These are phyloP conservation scores for Porphyrio hochstetteri DNA, from an alignment of 2,113 vertebrate species.

Conservation along the genomic window DNA sequence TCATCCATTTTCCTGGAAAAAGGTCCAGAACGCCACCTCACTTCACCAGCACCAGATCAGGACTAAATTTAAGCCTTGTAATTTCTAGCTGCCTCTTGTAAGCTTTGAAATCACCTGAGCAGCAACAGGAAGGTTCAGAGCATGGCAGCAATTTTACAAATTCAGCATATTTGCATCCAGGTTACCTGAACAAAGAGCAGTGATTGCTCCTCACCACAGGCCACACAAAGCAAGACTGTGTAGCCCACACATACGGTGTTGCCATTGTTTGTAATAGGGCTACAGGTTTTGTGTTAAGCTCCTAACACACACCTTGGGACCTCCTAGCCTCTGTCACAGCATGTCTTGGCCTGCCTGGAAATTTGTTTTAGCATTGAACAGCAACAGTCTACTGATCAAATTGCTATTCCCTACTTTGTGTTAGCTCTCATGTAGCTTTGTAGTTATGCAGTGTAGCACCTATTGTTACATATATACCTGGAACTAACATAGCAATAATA, in stretches of 20 bases:
- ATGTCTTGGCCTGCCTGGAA: not conserved
- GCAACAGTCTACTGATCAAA: not conserved
- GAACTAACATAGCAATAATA: not conserved
- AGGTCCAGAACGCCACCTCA: not conserved
- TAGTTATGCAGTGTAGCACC: not conserved
- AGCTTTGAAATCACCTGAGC: not conserved
- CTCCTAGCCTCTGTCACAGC: not conserved
- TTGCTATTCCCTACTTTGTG: not conserved
- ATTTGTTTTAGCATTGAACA: not conserved
- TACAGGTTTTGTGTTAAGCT: not conserved
- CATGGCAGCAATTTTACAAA: not conserved
- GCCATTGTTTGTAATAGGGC: not conserved
- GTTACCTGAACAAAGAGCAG: not conserved
- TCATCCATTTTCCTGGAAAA: not conserved
- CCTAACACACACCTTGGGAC: not conserved
- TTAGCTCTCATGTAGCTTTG: not conserved
- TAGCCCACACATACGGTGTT: not conserved
- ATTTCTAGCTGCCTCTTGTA: not conserved
- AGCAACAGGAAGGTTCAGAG: not conserved
- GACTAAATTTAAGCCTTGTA: not conserved
- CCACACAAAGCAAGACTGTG: fast-evolving
- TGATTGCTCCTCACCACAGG: not conserved
- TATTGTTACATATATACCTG: not conserved
- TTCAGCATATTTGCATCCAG: not conserved
- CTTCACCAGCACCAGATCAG: not conserved